A percentile compares a stretch with the other conserved stretches of the same genome.
Evolutionary conservation across 2,113 vertebrate species (phyloP).

Genomic region (Malaclemys terrapin): DNA sequence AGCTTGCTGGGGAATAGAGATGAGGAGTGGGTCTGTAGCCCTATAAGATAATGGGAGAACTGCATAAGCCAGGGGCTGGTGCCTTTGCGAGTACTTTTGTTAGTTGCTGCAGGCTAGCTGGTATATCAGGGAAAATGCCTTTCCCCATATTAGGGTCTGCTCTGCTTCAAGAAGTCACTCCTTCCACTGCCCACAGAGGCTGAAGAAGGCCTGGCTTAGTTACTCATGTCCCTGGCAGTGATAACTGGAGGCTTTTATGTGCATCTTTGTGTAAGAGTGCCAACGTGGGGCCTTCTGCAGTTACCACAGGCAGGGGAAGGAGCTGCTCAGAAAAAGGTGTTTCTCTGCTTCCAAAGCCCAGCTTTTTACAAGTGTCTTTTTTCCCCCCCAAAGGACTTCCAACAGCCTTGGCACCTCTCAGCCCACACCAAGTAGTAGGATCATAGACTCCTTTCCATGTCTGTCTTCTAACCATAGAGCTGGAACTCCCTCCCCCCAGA

Average conservation of each 20-base stretch:
- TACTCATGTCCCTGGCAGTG: not conserved
- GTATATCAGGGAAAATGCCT: not conserved
- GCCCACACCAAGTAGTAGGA: not conserved
- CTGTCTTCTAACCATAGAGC: not conserved
- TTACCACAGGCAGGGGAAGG: not conserved
- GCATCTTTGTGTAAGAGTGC: not conserved
- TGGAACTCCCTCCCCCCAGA: not conserved
- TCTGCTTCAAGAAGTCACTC: not conserved
- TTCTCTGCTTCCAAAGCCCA: not conserved
- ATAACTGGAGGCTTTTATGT: not conserved
- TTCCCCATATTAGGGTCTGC: not conserved
- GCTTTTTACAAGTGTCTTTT: not conserved
- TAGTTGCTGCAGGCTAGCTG: not conserved
- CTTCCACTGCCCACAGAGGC: not conserved
- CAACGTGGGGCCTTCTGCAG: not conserved
- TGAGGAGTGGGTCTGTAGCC: accelerated
- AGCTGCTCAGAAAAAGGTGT: not conserved
- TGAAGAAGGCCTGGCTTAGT: accelerated
- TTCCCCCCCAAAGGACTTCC: not conserved
- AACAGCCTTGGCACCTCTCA: not conserved
- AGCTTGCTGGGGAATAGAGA: not conserved
- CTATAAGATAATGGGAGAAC: not conserved
- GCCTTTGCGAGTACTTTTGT: not conserved
- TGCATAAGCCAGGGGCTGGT: not conserved
- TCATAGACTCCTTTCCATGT: not conserved